Base-by-base conservation (phyloP, 2,797 vertebrate genomes). In the Danio choprae region DNA sequence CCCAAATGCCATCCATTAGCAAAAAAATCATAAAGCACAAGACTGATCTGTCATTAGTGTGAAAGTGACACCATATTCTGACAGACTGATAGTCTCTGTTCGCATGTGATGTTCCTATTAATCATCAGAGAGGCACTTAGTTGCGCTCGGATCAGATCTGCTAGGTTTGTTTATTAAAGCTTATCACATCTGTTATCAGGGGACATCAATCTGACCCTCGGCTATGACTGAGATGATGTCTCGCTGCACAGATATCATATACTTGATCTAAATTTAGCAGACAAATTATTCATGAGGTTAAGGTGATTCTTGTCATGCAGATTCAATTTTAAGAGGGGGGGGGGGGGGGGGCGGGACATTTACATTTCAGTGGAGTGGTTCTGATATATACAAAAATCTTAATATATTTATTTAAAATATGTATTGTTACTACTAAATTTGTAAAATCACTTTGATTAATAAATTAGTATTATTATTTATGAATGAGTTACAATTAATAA, bases 121-220 rank as follows among this genome's bases (percentile, higher is more conserved):
- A 60, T 59, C 55, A 67, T 63, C 18, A 16, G 55, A 55, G 46
- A 62, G 38, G 44, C 67, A 55, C 48, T 55, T 62, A n/a, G 16
- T n/a, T 68, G 69, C 72, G 64, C 69, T 50, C 1, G 11, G 16
- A 44, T 73, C 59, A 65, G 12, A 65, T 58, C 69, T 60, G 74
- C 74, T 72, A 74, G 15, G 29, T 20, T 16, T 82, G 72, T 78
- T 77, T 77, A 72, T 64, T 36, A 53, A 46, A 74, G 20, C 62
- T 50, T 38, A 77, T 80, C 38, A 16, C 41, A 74, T 58, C 70
- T 82, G 56, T 48, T 73, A 77, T 82, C 72, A 74, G 56, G 55
- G 36, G 48, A 80, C 71, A 74, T 80, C 73, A 38, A 51, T 51
- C 46, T 79, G 74, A 83, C 77, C 77, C 76, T 77, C 38, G 55